These are phyloP conservation scores for Darevskia nairensis DNA, from an alignment of 2,797 vertebrate species.

Conservation along the genomic window DNA sequence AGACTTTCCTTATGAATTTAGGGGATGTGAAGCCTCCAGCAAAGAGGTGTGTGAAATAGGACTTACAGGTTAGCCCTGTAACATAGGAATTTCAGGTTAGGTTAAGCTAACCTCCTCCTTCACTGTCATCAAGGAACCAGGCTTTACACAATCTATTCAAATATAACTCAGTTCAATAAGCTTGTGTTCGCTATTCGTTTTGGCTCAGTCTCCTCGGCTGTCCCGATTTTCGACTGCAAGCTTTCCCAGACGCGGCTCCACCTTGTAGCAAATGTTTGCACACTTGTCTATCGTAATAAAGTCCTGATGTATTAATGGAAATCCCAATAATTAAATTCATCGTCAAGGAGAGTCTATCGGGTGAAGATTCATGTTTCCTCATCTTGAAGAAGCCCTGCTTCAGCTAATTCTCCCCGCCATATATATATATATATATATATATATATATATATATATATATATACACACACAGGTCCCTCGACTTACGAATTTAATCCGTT, in stretches of 20 bases:
- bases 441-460: not conserved
- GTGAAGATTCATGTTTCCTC: not conserved
- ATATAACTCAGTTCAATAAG: not conserved
- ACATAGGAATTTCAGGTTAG: too few species aligned
- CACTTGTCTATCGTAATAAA: not conserved
- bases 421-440: not conserved
- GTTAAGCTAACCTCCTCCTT: too few species aligned
- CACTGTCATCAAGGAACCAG: not conserved
- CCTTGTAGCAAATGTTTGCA: not conserved
- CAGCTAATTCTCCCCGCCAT: not conserved
- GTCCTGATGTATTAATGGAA: not conserved
- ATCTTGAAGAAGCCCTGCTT: not conserved
- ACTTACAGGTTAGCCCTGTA: too few species aligned
- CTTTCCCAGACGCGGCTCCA: not conserved
- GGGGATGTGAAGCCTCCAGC: too few species aligned
- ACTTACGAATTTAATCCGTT: too few species aligned
- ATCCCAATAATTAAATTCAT: constrained; percentile 27
- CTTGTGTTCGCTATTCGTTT: not conserved
- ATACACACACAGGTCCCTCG: too few species aligned
- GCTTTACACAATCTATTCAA: not conserved
- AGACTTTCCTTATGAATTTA: too few species aligned
- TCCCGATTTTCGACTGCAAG: not conserved
- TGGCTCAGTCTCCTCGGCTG: not conserved
- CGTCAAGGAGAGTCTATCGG: not conserved
- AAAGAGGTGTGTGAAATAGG: too few species aligned